Evolutionary conservation across 2,797 vertebrate genomes (phyloP).

Genomic region (Margarornis squamiger): DNA sequence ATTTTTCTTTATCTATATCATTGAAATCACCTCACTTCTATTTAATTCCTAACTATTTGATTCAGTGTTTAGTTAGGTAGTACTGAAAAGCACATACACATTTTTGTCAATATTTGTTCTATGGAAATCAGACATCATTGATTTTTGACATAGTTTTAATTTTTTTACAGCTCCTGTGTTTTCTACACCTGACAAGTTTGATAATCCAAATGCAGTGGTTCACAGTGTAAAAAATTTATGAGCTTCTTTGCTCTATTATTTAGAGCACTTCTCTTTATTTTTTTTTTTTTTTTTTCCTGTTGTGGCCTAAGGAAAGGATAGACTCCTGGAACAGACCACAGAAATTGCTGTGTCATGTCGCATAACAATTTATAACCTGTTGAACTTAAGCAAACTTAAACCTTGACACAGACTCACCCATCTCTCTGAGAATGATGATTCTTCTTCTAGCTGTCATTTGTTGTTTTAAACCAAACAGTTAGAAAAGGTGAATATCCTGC

Average conservation of each 20-base stretch:
- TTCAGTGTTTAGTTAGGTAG: not conserved
- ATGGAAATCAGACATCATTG: not conserved
- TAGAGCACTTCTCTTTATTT: not conserved
- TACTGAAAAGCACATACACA: not conserved
- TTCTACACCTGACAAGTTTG: not conserved
- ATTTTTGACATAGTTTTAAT: not conserved
- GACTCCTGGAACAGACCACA: not conserved
- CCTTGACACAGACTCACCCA: not conserved
- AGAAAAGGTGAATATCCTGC: fast-evolving
- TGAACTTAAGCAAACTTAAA: not conserved
- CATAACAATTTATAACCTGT: not conserved
- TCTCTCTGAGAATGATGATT: not conserved
- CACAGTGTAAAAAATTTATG: not conserved
- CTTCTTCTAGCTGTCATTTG: not conserved
- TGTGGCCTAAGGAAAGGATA: not conserved
- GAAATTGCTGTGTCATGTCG: not conserved
- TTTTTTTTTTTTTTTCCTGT: not conserved
- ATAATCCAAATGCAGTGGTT: not conserved
- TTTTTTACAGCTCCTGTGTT: not conserved
- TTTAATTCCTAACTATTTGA: not conserved
- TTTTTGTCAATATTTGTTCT: not conserved
- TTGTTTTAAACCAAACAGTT: not conserved
- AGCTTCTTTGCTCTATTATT: not conserved
- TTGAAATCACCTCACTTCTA: not conserved
- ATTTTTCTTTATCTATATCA: not conserved